Evolutionary conservation across 2,888 invertebrate genomes (phyloP).

Genomic region (Cantharis flavilabris): DNA sequence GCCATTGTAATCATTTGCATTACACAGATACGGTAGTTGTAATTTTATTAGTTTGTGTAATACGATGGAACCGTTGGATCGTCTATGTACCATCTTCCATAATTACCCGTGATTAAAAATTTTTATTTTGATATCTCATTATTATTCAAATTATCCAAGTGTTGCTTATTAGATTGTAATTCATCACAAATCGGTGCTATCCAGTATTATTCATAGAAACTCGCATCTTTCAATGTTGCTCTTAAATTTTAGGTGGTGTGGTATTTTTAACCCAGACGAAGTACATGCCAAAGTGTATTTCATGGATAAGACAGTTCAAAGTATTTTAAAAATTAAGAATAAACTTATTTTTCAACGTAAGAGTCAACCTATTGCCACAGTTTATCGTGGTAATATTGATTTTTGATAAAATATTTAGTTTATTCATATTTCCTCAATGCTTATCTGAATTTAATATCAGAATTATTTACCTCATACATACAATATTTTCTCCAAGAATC

Average conservation of each 20-base stretch:
- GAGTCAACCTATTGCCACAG: conserved; percentile 13
- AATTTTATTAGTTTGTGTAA: background rate
- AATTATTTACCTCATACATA: conserved; percentile 2
- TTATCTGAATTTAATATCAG: background rate
- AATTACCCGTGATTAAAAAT: background rate
- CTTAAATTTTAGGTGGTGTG: background rate
- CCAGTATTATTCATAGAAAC: background rate
- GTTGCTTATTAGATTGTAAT: background rate
- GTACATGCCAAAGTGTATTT: background rate
- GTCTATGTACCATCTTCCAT: background rate
- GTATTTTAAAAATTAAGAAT: background rate
- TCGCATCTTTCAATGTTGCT: background rate
- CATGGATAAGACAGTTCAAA: background rate
- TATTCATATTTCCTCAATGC: conserved; percentile 5
- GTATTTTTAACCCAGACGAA: background rate
- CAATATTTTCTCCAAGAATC: background rate
- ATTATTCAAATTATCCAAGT: too few species aligned
- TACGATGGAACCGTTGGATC: background rate
- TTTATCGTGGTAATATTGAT: conserved; percentile 12
- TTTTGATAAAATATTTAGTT: conserved; percentile 11
- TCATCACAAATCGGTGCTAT: background rate
- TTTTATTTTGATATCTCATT: background rate
- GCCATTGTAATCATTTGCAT: background rate
- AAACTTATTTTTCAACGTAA: background rate
- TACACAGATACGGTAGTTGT: background rate